These are phyloP conservation scores for Pseudolycoriella hygida DNA, from an alignment of 2,888 invertebrate species.

Conservation along the genomic window DNA sequence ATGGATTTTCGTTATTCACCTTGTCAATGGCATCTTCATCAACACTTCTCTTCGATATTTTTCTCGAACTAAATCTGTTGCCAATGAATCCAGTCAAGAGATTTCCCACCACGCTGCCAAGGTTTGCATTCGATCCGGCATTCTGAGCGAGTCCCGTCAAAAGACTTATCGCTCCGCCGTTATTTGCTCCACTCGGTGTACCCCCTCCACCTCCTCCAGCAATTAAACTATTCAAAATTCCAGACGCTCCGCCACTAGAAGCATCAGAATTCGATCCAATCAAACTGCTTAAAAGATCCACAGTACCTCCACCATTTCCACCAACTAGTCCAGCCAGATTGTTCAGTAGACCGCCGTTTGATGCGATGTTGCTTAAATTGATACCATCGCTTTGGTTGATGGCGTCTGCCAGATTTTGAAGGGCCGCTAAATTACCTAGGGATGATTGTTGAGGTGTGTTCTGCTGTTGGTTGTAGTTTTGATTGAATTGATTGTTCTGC, in stretches of 20 bases:
- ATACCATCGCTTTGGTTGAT: constrained; percentile 10
- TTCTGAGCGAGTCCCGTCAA: background rate
- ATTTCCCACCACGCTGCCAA: constrained; percentile 10
- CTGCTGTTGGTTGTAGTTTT: constrained; percentile 5
- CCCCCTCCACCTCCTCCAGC: background rate
- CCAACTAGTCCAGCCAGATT: constrained; percentile 10
- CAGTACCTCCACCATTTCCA: background rate
- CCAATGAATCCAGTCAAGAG: constrained; percentile 11
- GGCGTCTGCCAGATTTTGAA: constrained; percentile 8
- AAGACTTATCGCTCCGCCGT: background rate
- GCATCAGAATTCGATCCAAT: constrained; percentile 9
- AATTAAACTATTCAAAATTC: constrained; percentile 10
- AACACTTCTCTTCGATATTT: constrained; percentile 10
- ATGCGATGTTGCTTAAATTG: constrained; percentile 11
- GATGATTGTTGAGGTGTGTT: constrained; percentile 5
- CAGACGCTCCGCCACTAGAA: constrained; percentile 8
- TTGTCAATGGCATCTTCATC: constrained; percentile 10
- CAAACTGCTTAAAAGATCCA: background rate
- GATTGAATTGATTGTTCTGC: background rate
- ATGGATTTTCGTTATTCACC: constrained; percentile 12
- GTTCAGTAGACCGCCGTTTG: constrained; percentile 9
- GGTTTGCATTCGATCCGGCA: background rate
- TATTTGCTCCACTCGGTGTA: too few species aligned
- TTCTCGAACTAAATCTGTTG: constrained; percentile 8
- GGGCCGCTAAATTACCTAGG: constrained; percentile 7